phyloP scores from a whole-genome alignment of 2,797 vertebrate genomes.

The Darevskia mixta region DNA sequence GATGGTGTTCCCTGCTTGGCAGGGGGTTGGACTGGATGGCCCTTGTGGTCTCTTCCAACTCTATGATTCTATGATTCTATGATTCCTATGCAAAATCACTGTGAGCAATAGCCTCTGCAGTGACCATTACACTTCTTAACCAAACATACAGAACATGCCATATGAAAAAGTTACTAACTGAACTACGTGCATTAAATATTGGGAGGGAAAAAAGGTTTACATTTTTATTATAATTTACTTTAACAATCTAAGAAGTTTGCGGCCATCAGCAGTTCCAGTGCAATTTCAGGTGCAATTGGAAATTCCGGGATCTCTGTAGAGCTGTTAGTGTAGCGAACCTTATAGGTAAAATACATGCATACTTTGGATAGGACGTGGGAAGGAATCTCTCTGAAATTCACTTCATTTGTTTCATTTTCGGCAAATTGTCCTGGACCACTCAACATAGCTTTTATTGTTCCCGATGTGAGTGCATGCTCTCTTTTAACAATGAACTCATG shows the following conservation, averaged over 20 bases:
- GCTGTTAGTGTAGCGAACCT: slow-evolving; percentile 99
- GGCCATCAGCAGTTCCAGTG: slow-evolving; percentile 99
- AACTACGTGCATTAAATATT: slow-evolving; percentile 86
- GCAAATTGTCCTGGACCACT: slow-evolving; percentile 99
- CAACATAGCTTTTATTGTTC: slow-evolving; percentile 99
- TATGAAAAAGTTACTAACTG: slow-evolving; percentile 84
- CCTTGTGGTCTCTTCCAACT: too few species aligned
- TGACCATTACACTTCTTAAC: slow-evolving; percentile 77
- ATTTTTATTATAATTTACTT: slow-evolving; percentile 87
- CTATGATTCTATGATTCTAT: too few species aligned
- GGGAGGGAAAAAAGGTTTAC: slow-evolving; percentile 82
- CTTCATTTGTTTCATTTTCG: slow-evolving; percentile 99
- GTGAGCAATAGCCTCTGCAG: slow-evolving; percentile 73
- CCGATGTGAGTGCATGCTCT: slow-evolving; percentile 97
- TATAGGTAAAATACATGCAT: slow-evolving; percentile 99
- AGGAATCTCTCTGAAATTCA: slow-evolving; percentile 98
- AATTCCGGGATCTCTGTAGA: slow-evolving; percentile 99
- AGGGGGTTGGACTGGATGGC: too few species aligned
- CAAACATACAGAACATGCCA: slow-evolving; percentile 84
- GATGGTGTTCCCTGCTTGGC: too few species aligned
- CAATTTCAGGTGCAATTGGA: slow-evolving; percentile 98
- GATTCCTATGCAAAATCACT: slow-evolving; percentile 76
- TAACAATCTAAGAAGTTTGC: slow-evolving; percentile 99
- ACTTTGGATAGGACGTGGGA: slow-evolving; percentile 99
- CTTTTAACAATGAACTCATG: slow-evolving; percentile 99